phyloP scores from a whole-genome alignment of 64 coral and sea anemone species.

The Porites lutea region DNA sequence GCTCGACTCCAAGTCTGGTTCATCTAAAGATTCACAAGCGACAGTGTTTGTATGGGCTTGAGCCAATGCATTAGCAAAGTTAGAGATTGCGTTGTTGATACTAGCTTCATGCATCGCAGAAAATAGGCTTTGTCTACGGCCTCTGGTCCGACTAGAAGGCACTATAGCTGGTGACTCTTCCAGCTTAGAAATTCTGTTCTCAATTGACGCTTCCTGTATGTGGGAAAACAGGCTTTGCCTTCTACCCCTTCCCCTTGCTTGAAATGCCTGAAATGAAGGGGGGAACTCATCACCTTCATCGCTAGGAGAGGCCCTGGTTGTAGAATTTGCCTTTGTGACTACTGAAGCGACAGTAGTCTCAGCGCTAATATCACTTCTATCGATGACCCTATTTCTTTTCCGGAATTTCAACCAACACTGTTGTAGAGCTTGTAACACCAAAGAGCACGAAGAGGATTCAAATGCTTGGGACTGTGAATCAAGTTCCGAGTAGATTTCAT shows the following conservation, averaged over 20 bases:
- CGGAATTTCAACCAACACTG: neutral
- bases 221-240: conserved; percentile 32
- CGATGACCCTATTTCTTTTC: neutral
- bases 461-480: conserved; percentile 17
- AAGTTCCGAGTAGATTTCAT: conserved; percentile 45
- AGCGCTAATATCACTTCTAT: neutral
- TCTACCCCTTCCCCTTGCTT: neutral
- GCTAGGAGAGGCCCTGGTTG: neutral
- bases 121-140: conserved; percentile 27
- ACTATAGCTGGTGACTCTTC: neutral
- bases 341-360: neutral
- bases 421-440: neutral
- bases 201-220: neutral
- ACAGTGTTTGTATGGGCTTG: neutral
- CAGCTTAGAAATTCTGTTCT: conserved; percentile 25
- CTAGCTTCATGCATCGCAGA: conserved; percentile 47
- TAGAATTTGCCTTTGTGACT: neutral
- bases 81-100: conserved; percentile 30
- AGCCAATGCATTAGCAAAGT: conserved; percentile 14
- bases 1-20: neutral
- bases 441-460: neutral
- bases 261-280: conserved; percentile 6
- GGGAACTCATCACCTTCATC: neutral
- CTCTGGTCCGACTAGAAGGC: neutral
- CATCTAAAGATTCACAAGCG: neutral